Base-by-base conservation (phyloP, 1,140 invertebrate genomes). In the Trichonephila clavata region DNA sequence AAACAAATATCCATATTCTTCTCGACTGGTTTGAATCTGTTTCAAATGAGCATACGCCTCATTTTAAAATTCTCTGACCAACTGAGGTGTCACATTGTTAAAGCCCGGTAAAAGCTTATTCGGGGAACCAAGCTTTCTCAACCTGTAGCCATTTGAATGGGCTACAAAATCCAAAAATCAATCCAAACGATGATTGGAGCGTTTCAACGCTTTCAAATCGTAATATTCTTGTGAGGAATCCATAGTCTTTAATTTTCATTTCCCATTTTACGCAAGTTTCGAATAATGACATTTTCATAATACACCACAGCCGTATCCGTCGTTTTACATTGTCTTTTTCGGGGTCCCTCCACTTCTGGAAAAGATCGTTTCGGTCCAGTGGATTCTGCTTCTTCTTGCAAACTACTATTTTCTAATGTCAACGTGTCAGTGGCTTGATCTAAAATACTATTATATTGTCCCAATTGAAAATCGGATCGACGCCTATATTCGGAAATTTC, bases 221-320 rank as follows among this genome's bases (percentile, higher is more conserved):
- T 83, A 57, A 83, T 21, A 71, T 71, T 71, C 68, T 16, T 18
- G 0, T 10, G 0, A 2, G 43, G 14, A 43, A 57, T 43, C 18
- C 81, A 84, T 84, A 21, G 27, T 50, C 81, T 84, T 84, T 84
- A 84, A 84, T 84, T 84, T 57, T 84, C 81, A n/a, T n/a, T n/a
- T 3, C 21, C 21, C 21, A 20, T 21, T 24, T 20, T 57, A 2
- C 24, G 21, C 20, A 84, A 24, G 24, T 84, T 84, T 0, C 43
- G 43, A 84, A 84, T 84, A 21, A 84, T 43, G 10, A 84, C 81
- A 57, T 57, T 57, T 50, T 84, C 81, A 8, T 84, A 84, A 57
- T 59, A 84, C 50, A 84, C 43, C 8, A 71, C 68, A 0, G 24
- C 80, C 7, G 80, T 57, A 13, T 83, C 39, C 8, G 7, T 50